Evolutionary conservation across 2,888 invertebrate species (phyloP).

Genomic region (Pelosia muscerda): DNA sequence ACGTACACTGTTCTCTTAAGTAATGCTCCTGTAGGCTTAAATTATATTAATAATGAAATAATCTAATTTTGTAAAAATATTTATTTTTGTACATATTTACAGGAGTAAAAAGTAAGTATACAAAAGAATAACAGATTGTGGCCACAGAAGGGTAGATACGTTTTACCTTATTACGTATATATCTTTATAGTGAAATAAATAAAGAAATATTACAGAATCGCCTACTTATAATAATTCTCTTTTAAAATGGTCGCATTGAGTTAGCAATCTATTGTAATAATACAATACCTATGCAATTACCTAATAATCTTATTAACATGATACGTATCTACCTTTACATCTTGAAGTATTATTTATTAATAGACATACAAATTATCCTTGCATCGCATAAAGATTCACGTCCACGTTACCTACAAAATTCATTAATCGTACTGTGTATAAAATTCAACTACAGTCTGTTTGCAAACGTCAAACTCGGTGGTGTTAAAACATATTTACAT

Average conservation of each 20-base stretch:
- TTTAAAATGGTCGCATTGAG: constrained; percentile 39
- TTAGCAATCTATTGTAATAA: constrained; percentile 49
- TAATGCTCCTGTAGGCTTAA: constrained; percentile 12
- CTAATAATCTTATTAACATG: constrained; percentile 41
- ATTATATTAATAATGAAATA: constrained; percentile 38
- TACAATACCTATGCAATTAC: constrained; percentile 39
- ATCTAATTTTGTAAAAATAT: constrained; percentile 76
- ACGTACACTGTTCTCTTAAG: constrained; percentile 19
- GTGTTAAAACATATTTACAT: constrained; percentile 51
- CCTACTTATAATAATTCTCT: constrained; percentile 25
- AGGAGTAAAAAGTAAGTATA: constrained; percentile 52
- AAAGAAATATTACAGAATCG: constrained; percentile 17
- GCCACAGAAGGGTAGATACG: constrained; percentile 42
- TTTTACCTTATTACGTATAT: constrained; percentile 44
- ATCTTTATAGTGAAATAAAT: constrained; percentile 16
- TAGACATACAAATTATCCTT: constrained; percentile 48
- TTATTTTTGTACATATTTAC: constrained; percentile 82
- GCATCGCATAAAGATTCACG: constrained; percentile 55
- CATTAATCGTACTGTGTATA: constrained; percentile 61
- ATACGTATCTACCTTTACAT: constrained; percentile 43
- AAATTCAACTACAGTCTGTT: constrained; percentile 62
- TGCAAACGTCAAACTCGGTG: constrained; percentile 50
- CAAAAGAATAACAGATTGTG: constrained; percentile 45
- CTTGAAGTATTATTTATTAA: constrained; percentile 37
- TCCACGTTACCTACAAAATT: constrained; percentile 58